These are phyloP conservation scores for Mystacides longicornis DNA, from an alignment of 2,888 invertebrate genomes.

Conservation along the genomic window DNA sequence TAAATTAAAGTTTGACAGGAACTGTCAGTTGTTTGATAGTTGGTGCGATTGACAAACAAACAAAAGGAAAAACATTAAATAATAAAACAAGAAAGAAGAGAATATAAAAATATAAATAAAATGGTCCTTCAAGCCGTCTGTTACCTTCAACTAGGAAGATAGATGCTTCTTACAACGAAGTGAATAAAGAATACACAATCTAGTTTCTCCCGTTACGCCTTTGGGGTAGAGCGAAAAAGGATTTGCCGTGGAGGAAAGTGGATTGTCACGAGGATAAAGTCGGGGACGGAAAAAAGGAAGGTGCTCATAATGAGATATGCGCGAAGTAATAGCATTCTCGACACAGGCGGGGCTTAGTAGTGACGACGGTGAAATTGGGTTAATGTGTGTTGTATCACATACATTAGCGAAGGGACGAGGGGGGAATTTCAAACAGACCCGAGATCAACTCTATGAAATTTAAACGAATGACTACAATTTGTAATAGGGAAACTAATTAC, in stretches of 20 bases:
- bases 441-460: neutral
- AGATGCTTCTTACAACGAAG: too few relatives aligned
- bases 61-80: too few relatives aligned
- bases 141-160: too few relatives aligned
- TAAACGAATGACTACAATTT: neutral
- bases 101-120: too few relatives aligned
- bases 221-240: slow-evolving; percentile 2
- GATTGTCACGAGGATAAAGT: slow-evolving; percentile 9
- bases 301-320: neutral
- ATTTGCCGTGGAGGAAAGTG: neutral
- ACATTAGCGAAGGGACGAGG: neutral
- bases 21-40: too few relatives aligned
- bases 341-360: too few relatives aligned
- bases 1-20: too few relatives aligned
- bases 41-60: too few relatives aligned
- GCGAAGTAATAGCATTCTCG: neutral
- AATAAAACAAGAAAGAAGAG: too few relatives aligned
- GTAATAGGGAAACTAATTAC: too few relatives aligned
- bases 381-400: slow-evolving; percentile 14
- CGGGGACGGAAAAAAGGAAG: slow-evolving; percentile 4
- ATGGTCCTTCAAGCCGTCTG: too few relatives aligned
- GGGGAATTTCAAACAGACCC: slow-evolving; percentile 3
- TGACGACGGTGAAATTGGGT: slow-evolving; percentile 11
- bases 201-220: neutral
- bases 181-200: too few relatives aligned